phyloP scores from a whole-genome alignment of 2,888 invertebrate species.

The Lithosia quadra region DNA sequence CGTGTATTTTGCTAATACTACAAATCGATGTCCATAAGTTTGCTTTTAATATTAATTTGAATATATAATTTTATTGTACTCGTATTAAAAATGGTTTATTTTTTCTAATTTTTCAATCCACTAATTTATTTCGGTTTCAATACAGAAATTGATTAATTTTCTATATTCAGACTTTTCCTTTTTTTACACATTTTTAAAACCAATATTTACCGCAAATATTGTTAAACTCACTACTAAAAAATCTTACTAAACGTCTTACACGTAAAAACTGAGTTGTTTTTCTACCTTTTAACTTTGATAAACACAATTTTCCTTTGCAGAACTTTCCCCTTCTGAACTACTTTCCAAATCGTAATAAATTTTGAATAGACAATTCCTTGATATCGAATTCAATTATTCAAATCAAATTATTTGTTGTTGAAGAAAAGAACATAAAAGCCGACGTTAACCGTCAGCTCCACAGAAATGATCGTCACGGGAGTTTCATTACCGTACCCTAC shows the following conservation, averaged over 20 bases:
- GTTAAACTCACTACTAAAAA: too few species aligned
- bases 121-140: too few species aligned
- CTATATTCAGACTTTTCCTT: too few species aligned
- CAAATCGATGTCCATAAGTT: background rate
- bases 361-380: background rate
- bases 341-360: background rate
- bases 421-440: background rate
- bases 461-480: background rate
- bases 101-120: too few species aligned
- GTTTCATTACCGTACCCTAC: slow-evolving; percentile 6
- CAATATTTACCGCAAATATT: too few species aligned
- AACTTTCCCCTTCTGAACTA: background rate
- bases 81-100: too few species aligned
- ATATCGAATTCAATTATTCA: background rate
- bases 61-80: background rate
- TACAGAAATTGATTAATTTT: too few species aligned
- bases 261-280: too few species aligned
- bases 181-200: too few species aligned
- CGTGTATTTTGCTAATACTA: background rate
- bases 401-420: slow-evolving; percentile 1
- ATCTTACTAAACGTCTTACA: too few species aligned
- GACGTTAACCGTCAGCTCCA: background rate
- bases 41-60: background rate
- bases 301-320: background rate
- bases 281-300: too few species aligned